A percentile compares a stretch with the other conserved stretches of the same genome.
Evolutionary conservation across 2,797 vertebrate species (phyloP).

Genomic region (Sebastes reedi): DNA sequence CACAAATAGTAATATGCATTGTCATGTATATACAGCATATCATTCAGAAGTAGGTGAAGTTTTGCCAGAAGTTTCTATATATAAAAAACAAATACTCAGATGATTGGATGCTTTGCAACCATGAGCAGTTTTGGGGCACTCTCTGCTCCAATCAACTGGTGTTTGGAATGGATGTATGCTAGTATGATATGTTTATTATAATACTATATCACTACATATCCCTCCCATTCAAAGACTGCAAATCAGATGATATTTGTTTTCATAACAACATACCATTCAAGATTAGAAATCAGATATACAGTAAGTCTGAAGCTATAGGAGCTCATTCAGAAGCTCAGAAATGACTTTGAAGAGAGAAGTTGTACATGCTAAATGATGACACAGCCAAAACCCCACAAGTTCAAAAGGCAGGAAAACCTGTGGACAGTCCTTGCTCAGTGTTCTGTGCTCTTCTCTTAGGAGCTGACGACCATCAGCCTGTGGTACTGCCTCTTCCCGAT

Average conservation of each 20-base stretch:
- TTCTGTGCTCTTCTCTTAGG: slow-evolving; percentile 34
- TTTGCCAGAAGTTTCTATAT: neutral
- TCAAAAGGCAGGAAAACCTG: neutral
- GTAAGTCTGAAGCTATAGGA: neutral
- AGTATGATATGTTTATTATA: too few species aligned
- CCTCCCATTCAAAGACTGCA: neutral
- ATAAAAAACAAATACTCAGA: too few species aligned
- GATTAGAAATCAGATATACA: neutral
- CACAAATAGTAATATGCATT: neutral
- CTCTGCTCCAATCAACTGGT: neutral
- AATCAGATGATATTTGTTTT: neutral
- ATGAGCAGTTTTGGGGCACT: neutral
- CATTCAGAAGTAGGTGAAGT: neutral
- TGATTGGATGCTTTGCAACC: neutral
- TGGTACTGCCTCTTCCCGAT: slow-evolving; percentile 9
- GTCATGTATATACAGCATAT: neutral
- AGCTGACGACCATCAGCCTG: slow-evolving; percentile 23
- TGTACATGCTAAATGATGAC: neutral
- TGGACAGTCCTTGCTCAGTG: neutral
- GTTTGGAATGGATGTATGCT: too few species aligned
- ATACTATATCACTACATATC: too few species aligned
- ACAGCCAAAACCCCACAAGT: neutral
- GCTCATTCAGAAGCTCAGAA: neutral
- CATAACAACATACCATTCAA: neutral
- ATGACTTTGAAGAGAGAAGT: neutral